These are phyloP conservation scores for Coilia nasus DNA, from an alignment of 2,797 vertebrate species.

Conservation along the genomic window DNA sequence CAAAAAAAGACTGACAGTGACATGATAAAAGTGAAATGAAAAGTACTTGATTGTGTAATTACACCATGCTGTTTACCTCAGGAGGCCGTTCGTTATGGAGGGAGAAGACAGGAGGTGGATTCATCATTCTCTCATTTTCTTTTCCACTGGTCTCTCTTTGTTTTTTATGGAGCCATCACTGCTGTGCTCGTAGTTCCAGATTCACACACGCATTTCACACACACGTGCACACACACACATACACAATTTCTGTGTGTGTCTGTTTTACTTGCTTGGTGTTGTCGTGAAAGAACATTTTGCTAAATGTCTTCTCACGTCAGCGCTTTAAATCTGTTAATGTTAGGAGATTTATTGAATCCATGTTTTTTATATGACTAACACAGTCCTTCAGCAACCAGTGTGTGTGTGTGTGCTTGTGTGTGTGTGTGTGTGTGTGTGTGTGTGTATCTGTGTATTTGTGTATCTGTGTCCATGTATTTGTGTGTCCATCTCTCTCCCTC, in stretches of 20 bases:
- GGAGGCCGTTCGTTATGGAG: not conserved
- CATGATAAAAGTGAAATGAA: not conserved
- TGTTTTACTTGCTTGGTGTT: not conserved
- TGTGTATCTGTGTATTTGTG: too few species aligned
- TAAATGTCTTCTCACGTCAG: not conserved
- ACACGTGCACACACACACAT: not conserved
- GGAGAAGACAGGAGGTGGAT: not conserved
- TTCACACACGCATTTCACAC: not conserved
- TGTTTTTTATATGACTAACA: not conserved
- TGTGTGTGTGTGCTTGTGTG: conserved; percentile 9
- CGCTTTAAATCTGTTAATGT: conserved; percentile 13
- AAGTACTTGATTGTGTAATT: not conserved
- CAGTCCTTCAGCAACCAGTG: not conserved
- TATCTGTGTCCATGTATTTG: too few species aligned
- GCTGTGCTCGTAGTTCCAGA: not conserved
- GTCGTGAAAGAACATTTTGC: not conserved
- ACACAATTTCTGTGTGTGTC: not conserved
- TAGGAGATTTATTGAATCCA: conserved; percentile 19
- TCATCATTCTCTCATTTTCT: conserved; percentile 11
- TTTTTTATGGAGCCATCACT: conserved; percentile 9
- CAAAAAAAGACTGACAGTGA: not conserved
- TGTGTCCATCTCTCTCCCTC: too few species aligned
- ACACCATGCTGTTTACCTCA: not conserved
- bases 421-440: not conserved
- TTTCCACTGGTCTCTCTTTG: conserved; percentile 10